A percentile compares a stretch with the other conserved stretches of the same genome.
Conservation (phyloP, 2,113 vertebrate genomes). For the Ivindomyrus marchei region DNA sequence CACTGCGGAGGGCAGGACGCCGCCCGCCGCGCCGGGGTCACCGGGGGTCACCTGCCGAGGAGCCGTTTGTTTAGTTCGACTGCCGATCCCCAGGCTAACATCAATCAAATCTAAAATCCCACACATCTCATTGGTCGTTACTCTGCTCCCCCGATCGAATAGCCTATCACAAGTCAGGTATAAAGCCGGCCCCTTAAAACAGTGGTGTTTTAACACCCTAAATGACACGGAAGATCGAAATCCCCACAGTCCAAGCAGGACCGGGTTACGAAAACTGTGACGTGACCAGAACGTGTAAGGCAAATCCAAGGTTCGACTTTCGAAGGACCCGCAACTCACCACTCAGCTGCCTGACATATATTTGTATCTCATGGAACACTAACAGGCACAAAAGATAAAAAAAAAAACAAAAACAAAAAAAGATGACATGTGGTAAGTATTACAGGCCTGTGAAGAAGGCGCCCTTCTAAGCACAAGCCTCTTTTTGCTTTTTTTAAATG, state of each 20-base stretch:
- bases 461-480: not conserved
- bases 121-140: not conserved
- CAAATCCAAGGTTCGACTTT: not conserved
- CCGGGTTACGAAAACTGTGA: not conserved
- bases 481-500: not conserved
- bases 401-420: not conserved
- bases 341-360: not conserved
- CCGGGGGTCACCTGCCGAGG: not conserved
- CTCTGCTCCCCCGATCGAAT: not conserved
- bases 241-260: not conserved
- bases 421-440: not conserved
- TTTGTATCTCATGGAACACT: not conserved
- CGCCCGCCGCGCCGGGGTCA: slow-evolving; percentile 41
- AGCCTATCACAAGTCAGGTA: not conserved
- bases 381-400: not conserved
- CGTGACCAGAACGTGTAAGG: not conserved
- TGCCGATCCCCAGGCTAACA: not conserved
- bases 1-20: slow-evolving; percentile 21
- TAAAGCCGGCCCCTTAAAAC: not conserved
- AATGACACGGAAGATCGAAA: not conserved
- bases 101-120: not conserved
- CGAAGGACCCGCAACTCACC: not conserved
- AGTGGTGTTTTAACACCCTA: not conserved
- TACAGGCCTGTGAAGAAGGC: not conserved
- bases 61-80: not conserved